Base-by-base conservation (phyloP, 2,888 invertebrate genomes). In the Ramazzottius varieornatus region DNA sequence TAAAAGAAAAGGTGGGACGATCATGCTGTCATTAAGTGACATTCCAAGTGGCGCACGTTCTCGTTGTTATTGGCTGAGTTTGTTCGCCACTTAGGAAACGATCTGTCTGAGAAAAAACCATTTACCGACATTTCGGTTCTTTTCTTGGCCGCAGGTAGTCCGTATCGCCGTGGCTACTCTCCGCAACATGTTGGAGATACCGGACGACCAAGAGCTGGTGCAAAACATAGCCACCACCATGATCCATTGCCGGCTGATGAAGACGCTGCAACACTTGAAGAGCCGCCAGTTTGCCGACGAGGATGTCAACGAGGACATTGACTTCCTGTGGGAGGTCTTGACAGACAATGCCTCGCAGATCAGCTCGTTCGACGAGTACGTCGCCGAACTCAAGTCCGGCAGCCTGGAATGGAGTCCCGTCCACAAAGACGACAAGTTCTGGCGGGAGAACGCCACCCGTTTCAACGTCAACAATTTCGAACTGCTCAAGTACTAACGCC, bases 381-480 rank as follows among this genome's bases (percentile, higher is more conserved):
- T 91, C 33, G 92, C 93, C 0, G 98, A 98, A 79, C 83, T 93
- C 65, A 88, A 88, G 78, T 90, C 90, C 66, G 86, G 86, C 1
- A 81, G 92, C 40, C 81, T 98, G 72, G 94, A 96, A 78, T 98
- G 98, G 98, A 93, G 93, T 20, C 98, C 98, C 0, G 98, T 98
- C 46, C 98, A 98, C 80, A 93, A 93, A 77, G 93, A 93, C 1
- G 90, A 92, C 65, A 92, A 93, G 79, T 98, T 98, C 81, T 98
- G 98, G 98, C 84, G 94, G 71, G 98, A 98, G 79, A 99, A 98
- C 79, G 94, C 93, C 1, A 83, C 83, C 69, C 83, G 92, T 33
- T 82, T 98, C 66, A 96, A 94, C 77, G 98, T 98, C 77, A 93
- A 92, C 77, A 94, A 94, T 73, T 94, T 92, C 75, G 96, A 98